Evolutionary conservation across 2,888 invertebrate species (phyloP).

Genomic region (Nysson spinosus): DNA sequence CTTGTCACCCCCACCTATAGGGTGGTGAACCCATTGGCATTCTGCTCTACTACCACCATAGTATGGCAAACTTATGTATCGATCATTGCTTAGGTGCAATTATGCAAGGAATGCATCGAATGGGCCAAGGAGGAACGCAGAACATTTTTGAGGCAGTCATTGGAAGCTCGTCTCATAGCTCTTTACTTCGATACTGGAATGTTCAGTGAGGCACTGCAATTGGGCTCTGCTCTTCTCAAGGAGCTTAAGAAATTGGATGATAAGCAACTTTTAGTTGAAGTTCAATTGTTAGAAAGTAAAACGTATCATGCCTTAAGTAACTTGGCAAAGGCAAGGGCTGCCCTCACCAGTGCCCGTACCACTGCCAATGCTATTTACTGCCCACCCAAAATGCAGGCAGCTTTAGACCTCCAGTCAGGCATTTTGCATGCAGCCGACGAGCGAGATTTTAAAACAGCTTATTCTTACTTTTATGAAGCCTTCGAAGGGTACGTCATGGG

Average conservation of each 20-base stretch:
- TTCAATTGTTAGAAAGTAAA: constrained; percentile 98
- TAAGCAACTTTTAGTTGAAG: constrained; percentile 98
- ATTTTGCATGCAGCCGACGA: constrained; percentile 99
- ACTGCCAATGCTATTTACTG: constrained; percentile 99
- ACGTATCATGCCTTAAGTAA: constrained; percentile 98
- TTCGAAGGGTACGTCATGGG: constrained; percentile 90
- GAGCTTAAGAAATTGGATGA: constrained; percentile 99
- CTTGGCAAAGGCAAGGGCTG: constrained; percentile 96
- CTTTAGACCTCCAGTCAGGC: constrained; percentile 97
- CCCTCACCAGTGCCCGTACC: constrained; percentile 98
- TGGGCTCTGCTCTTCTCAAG: constrained; percentile 91
- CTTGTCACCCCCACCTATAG: no score
- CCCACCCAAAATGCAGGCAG: constrained; percentile 98
- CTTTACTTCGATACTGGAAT: constrained; percentile 95
- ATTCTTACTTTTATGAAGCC: constrained; percentile 99
- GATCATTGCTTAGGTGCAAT: constrained; percentile 82
- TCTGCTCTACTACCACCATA: no score
- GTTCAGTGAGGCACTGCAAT: constrained; percentile 90
- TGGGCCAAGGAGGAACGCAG: constrained; percentile 99
- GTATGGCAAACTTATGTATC: not conserved
- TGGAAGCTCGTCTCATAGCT: constrained; percentile 96
- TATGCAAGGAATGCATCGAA: constrained; percentile 98
- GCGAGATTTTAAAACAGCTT: constrained; percentile 99
- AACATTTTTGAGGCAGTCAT: constrained; percentile 96
- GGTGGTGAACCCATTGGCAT: no score